Evolutionary conservation across 2,888 invertebrate species (phyloP), one percentile per base, ranked within the genome.

Genomic region (Drosophila macrospina): DNA sequence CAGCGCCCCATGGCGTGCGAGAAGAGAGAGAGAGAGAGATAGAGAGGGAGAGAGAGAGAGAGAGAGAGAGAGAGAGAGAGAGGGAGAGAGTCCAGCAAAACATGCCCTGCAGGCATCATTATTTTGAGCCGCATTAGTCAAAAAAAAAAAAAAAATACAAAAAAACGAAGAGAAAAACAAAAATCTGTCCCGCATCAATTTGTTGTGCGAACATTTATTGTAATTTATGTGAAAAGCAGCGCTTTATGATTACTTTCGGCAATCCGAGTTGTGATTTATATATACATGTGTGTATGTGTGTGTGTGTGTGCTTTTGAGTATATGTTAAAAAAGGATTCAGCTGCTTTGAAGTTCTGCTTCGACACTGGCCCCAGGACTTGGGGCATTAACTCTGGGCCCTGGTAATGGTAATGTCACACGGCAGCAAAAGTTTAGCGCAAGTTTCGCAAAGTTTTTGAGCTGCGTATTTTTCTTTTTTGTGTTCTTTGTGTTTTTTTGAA

Each of bases 331-430:
- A 74, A 74, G 74, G 74, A 74, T 74, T 74, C 45, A 42, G 28
- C 42, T 52, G 39, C 59, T 52, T 63, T 65, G 63, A 57, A 60
- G 59, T 63, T 39, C 52, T 55, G 11, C 54, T 32, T 28, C 28
- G 28, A 30, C 24, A 55, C 45, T 56, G 56, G 20, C 50, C 45
- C 20, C 24, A 56, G 67, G 60, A 60, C 16, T 36, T 4, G 34
- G 28, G 52, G 54, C 71, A 71, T 74, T 74, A 74, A 63, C 71
- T 71, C 68, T 30, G 41, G 13, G 41, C 37, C 63, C 71, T 30
- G 44, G 51, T 78, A 82, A 82, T 80, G 80, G 51, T 80, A 82
- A 82, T 80, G 80, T 80, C 80, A 80, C 80, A 80, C 80, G 82
- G 78, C 72, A 55, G 48, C 50, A 71, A 74, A 74, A 74, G 55